Evolutionary conservation across 2,113 vertebrate genomes (phyloP), one percentile per base, ranked within the genome.

Genomic region (Hiodon tergisus): DNA sequence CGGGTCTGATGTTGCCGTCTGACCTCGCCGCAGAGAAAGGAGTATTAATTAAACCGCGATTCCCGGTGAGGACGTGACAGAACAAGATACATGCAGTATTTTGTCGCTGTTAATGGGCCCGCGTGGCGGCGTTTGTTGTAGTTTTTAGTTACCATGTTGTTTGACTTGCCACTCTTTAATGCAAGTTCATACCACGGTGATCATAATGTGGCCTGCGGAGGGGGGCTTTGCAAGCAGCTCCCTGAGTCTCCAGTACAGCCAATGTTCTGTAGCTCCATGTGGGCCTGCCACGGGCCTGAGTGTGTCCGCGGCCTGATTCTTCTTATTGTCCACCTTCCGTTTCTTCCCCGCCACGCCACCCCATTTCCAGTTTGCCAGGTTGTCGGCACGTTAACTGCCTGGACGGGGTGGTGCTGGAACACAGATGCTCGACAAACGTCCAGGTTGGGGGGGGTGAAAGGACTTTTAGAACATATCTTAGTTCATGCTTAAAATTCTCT

Each of bases 261-360:
- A 61, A 54, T 52, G 10, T 11, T 47, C 75, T 70, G 68, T 6
- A 53, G 10, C 10, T 57, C 67, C 54, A 50, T 4, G 60, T 46
- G 67, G 75, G 57, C 16, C 59, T 11, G 11, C 10, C 6, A 16
- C n/a, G 14, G 47, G 9, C 17, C 47, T 50, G 68, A 71, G 75
- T 76, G 75, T 76, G 75, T 76, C 69, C 52, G 59, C 8, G 59
- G 68, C 60, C 75, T 76, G 69, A 76, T 76, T 76, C 69, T 5
- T 71, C 52, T 76, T 69, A 76, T 76, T 66, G 58, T 31, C 67
- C 51, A 7, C n/a, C 0, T 17, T 13, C n/a, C 66, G 73, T 65
- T 58, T 47, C 63, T 48, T 16, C n/a, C 47, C 16, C 17, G 14
- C 7, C 53, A n/a, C 55, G n/a, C 17, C 66, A 14, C 67, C 11